phyloP scores from a whole-genome alignment of 2,888 invertebrate species.

The Automeris io region DNA sequence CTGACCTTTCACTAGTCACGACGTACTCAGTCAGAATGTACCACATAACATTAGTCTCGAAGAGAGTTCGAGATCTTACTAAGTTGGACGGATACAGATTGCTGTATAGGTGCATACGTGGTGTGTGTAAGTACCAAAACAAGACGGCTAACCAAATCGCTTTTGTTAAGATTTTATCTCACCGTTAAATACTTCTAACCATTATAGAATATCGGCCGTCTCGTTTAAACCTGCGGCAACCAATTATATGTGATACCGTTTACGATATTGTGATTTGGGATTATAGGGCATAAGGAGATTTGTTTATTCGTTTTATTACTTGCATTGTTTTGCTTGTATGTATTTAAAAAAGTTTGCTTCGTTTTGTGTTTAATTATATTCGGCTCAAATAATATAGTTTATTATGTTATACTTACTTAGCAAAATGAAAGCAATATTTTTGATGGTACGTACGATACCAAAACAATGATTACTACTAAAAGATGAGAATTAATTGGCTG shows the following conservation, averaged over 20 bases:
- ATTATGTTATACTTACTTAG: no score
- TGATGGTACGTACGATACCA: no score
- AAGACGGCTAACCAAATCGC: constrained; percentile 74
- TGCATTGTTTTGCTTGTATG: constrained; percentile 15
- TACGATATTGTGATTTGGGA: constrained; percentile 45
- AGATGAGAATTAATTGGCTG: no score
- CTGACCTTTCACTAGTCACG: constrained; percentile 36
- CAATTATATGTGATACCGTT: constrained; percentile 57
- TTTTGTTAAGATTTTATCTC: constrained; percentile 76
- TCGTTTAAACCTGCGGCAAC: constrained; percentile 60
- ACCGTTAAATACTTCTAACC: constrained; percentile 74
- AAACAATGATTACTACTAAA: no score
- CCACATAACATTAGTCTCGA: constrained; percentile 22
- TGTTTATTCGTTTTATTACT: constrained; percentile 18
- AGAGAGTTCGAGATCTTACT: constrained; percentile 34
- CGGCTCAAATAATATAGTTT: no score
- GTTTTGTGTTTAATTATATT: background rate
- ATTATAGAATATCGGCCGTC: constrained; percentile 66
- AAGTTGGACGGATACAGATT: constrained; percentile 47
- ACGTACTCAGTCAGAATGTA: constrained; percentile 20
- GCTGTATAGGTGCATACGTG: constrained; percentile 66
- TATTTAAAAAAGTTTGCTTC: background rate
- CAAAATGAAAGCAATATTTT: no score
- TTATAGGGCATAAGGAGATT: constrained; percentile 15
- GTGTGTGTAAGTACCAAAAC: constrained; percentile 68